phyloP scores from a whole-genome alignment of 2,888 invertebrate genomes.

The Sphinx pinastri region DNA sequence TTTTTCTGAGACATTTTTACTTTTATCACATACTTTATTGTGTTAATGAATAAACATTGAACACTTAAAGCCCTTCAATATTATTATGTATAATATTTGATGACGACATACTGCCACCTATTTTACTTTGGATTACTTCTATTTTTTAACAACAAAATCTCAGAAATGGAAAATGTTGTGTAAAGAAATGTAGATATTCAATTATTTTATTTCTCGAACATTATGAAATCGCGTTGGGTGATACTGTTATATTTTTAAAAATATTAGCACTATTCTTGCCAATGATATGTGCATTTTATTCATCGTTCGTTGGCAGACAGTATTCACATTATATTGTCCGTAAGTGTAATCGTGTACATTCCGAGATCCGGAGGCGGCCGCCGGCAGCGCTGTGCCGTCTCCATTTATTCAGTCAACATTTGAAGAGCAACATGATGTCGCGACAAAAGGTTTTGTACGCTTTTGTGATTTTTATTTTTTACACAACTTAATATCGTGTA shows the following conservation, averaged over 20 bases:
- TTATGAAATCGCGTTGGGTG: no score
- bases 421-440: constrained; percentile 19
- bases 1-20: not conserved
- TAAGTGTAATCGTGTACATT: constrained; percentile 7
- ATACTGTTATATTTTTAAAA: no score
- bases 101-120: no score
- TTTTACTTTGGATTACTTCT: no score
- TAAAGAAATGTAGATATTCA: no score
- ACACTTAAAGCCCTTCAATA: not conserved
- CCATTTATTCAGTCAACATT: constrained; percentile 23
- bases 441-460: constrained; percentile 18
- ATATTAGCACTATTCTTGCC: no score
- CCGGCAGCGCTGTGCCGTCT: not conserved
- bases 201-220: no score
- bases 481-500: constrained; percentile 20
- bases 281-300: not conserved
- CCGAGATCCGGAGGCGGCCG: not conserved
- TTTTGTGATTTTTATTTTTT: constrained; percentile 23
- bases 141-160: no score
- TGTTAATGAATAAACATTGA: not conserved
- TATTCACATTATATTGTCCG: not conserved
- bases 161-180: no score
- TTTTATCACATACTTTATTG: constrained; percentile 6
- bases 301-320: not conserved
- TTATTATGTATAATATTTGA: no score